Evolutionary conservation across 2,797 vertebrate genomes (phyloP).

Genomic region (Hippopotamyrus pictus): DNA sequence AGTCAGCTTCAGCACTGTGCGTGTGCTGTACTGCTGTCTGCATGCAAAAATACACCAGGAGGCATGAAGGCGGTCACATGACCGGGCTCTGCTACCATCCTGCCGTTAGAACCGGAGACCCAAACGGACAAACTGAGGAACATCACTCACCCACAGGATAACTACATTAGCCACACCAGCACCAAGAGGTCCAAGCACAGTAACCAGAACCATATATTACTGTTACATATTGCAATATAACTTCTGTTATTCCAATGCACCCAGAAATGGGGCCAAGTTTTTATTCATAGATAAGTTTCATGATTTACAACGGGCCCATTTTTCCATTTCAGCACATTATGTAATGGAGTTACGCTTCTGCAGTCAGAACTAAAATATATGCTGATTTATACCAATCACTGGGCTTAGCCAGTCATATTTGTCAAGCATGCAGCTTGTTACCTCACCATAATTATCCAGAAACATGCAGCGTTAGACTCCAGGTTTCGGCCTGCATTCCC

Average conservation of each 20-base stretch:
- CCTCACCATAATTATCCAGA: constrained; percentile 13
- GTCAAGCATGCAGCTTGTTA: constrained; percentile 16
- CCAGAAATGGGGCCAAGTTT: neutral
- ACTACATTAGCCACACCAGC: neutral
- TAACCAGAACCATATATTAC: neutral
- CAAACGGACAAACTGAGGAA: neutral
- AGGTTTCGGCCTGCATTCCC: neutral
- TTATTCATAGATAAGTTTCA: constrained; percentile 14
- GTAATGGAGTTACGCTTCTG: constrained; percentile 22
- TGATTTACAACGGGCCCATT: constrained; percentile 24
- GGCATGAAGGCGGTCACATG: neutral
- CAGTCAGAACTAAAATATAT: constrained; percentile 48
- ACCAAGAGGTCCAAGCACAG: neutral
- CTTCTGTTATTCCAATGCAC: neutral
- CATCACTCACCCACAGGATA: neutral
- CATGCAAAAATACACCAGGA: neutral
- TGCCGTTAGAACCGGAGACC: neutral
- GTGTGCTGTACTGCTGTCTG: neutral
- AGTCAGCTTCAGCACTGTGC: neutral
- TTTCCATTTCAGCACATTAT: constrained; percentile 29
- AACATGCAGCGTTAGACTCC: neutral
- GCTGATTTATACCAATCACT: constrained; percentile 20
- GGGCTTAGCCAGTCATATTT: neutral
- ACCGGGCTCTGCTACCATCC: neutral
- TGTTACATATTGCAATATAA: constrained; percentile 27